Conservation (phyloP, 2,888 invertebrate genomes). For the Margaritifera margaritifera region DNA sequence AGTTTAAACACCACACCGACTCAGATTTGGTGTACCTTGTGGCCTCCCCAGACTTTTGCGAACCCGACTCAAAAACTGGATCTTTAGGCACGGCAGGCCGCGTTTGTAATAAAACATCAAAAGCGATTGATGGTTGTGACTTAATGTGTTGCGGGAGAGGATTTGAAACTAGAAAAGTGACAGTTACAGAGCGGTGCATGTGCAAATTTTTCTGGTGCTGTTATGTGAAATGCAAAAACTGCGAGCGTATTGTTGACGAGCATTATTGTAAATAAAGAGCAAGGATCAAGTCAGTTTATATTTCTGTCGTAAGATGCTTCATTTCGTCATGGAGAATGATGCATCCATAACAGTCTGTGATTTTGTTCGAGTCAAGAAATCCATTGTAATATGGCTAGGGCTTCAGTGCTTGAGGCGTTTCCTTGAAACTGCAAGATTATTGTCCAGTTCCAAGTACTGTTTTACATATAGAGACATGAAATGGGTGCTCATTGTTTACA, state of each 20-base stretch:
- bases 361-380: too few species aligned
- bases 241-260: slow-evolving; percentile 83
- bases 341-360: too few species aligned
- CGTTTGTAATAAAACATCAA: slow-evolving; percentile 80
- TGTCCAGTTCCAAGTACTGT: too few species aligned
- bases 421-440: too few species aligned
- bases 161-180: slow-evolving; percentile 86
- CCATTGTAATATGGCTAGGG: too few species aligned
- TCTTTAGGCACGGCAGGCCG: slow-evolving; percentile 79
- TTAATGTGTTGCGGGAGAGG: slow-evolving; percentile 94
- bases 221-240: slow-evolving; percentile 91
- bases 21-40: slow-evolving; percentile 94
- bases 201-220: slow-evolving; percentile 99
- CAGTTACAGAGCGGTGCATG: slow-evolving; percentile 85
- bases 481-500: too few species aligned
- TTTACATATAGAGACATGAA: too few species aligned
- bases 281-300: too few species aligned
- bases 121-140: slow-evolving; percentile 90
- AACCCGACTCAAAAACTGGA: slow-evolving; percentile 76
- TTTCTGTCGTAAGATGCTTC: too few species aligned
- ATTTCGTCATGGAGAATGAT: too few species aligned
- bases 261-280: slow-evolving; percentile 80
- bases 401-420: too few species aligned
- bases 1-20: slow-evolving; percentile 87
- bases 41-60: slow-evolving; percentile 97